Conservation (phyloP, 2,113 vertebrate genomes). For the Sylvietta virens region DNA sequence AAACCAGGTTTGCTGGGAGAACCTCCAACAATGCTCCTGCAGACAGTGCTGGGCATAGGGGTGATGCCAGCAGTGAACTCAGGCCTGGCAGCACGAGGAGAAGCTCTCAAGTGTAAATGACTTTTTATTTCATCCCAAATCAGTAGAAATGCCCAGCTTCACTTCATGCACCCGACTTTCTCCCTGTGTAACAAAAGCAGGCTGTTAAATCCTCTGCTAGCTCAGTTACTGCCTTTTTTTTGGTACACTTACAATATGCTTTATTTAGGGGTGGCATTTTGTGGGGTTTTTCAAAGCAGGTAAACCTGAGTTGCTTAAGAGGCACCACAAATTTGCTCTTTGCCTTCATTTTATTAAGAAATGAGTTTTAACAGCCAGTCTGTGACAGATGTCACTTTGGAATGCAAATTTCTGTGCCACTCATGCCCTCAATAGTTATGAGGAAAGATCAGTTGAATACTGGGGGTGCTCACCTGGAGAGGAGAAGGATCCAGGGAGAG, state of each 20-base stretch:
- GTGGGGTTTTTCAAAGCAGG: neutral
- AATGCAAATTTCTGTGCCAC: neutral
- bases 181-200: neutral
- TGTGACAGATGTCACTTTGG: neutral
- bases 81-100: conserved; percentile 82
- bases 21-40: conserved; percentile 85
- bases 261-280: neutral
- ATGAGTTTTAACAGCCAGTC: neutral
- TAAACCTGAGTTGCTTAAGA: neutral
- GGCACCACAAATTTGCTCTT: neutral
- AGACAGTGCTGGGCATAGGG: conserved; percentile 82
- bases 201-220: neutral
- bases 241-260: neutral
- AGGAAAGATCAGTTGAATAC: neutral
- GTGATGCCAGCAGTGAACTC: conserved; percentile 71
- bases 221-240: neutral
- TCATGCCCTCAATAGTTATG: neutral
- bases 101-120: conserved; percentile 84
- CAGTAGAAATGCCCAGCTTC: neutral
- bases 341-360: neutral
- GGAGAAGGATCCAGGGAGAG: neutral
- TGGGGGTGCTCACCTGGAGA: neutral
- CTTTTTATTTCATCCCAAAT: neutral
- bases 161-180: neutral
- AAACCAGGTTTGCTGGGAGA: conserved; percentile 91